These are phyloP conservation scores for Eumerus sabulonum DNA, from an alignment of 2,888 invertebrate species.

Conservation along the genomic window DNA sequence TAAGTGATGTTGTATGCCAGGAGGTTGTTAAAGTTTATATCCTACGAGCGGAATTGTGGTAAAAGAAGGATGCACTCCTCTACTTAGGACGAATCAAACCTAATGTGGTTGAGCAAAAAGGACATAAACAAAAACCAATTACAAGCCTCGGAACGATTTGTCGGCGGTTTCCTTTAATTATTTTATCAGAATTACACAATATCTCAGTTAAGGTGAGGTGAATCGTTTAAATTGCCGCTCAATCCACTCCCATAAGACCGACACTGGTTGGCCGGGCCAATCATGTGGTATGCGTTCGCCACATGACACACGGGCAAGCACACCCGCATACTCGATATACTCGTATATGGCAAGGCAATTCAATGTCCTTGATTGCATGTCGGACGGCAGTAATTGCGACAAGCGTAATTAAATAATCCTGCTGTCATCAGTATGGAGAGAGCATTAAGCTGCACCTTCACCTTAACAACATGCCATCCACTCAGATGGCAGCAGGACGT, in stretches of 20 bases:
- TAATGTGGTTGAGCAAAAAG: no score
- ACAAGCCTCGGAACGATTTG: conserved; percentile 21
- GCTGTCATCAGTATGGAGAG: conserved; percentile 58
- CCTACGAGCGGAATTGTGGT: no score
- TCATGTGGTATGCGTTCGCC: conserved; percentile 20
- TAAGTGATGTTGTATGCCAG: no score
- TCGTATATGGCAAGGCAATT: conserved; percentile 21
- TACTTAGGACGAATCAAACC: no score
- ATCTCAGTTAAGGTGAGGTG: background rate
- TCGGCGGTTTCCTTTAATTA: conserved; percentile 56
- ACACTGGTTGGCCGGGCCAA: conserved; percentile 31
- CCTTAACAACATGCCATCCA: conserved; percentile 1
- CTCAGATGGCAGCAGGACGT: no score
- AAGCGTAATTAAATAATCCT: conserved; percentile 67
- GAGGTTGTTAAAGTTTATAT: no score
- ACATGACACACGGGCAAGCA: background rate
- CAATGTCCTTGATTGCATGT: conserved; percentile 62
- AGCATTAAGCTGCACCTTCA: conserved; percentile 52
- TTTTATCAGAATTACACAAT: conserved; percentile 50
- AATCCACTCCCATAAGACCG: background rate
- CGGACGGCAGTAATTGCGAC: conserved; percentile 49
- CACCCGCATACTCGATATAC: no score
- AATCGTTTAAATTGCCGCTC: conserved; percentile 44
- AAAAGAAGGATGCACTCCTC: no score
- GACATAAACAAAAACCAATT: no score